phyloP scores from a whole-genome alignment of 2,888 invertebrate species.

The Ichneumoninae sp. region DNA sequence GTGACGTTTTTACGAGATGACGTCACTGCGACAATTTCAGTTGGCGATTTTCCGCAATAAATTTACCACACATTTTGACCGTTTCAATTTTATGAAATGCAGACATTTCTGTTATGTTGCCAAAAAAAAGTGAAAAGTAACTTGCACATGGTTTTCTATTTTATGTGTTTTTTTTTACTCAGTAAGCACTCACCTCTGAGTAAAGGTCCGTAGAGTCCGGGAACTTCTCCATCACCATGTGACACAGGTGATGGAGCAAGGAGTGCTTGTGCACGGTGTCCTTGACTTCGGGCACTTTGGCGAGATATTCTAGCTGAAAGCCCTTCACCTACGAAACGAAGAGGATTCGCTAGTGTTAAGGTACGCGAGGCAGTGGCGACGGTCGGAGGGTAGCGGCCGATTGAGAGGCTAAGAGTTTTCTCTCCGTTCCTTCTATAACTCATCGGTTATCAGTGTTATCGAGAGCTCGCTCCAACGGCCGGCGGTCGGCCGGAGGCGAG shows the following conservation, averaged over 20 bases:
- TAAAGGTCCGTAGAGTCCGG: slow-evolving; percentile 98
- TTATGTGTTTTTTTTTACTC: slow-evolving; percentile 38
- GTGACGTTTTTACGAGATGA: no score
- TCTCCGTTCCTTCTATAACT: not conserved
- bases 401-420: slow-evolving; percentile 5
- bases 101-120: not conserved
- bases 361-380: slow-evolving; percentile 26
- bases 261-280: slow-evolving; percentile 99
- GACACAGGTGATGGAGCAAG: slow-evolving; percentile 97
- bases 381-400: slow-evolving; percentile 6
- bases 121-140: no score
- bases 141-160: not conserved
- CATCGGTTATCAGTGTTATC: slow-evolving; percentile 7
- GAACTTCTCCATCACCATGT: slow-evolving; percentile 98
- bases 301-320: slow-evolving; percentile 98
- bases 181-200: slow-evolving; percentile 90
- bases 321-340: slow-evolving; percentile 90
- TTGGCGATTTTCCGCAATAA: no score
- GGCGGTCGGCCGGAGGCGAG: not conserved
- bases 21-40: no score
- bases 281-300: slow-evolving; percentile 99
- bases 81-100: no score
- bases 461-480: slow-evolving; percentile 10
- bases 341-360: slow-evolving; percentile 28
- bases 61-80: no score